Evolutionary conservation across 2,797 vertebrate genomes (phyloP).

Genomic region (Carapus acus): DNA sequence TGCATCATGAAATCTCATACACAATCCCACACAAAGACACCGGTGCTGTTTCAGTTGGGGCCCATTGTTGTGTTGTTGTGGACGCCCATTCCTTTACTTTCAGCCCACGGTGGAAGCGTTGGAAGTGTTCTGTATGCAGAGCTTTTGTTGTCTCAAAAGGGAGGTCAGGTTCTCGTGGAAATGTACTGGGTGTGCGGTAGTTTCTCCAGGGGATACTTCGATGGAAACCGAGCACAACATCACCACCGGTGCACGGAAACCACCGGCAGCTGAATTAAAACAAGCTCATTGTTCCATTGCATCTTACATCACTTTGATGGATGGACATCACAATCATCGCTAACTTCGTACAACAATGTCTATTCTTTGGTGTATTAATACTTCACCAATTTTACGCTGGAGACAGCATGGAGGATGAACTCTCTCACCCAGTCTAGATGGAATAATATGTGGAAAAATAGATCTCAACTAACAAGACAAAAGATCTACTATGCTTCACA

Average conservation of each 20-base stretch:
- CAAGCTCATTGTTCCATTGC: too few relatives aligned
- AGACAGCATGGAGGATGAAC: neutral
- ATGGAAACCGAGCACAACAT: conserved; percentile 24
- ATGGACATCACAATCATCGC: too few relatives aligned
- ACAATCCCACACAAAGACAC: conserved; percentile 46
- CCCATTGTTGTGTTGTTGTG: conserved; percentile 50
- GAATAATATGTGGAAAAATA: neutral
- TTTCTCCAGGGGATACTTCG: conserved; percentile 42
- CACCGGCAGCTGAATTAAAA: too few relatives aligned
- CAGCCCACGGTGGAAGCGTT: conserved; percentile 25
- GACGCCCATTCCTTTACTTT: conserved; percentile 48
- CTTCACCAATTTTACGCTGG: neutral
- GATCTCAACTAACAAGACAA: too few relatives aligned
- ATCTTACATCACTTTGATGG: too few relatives aligned
- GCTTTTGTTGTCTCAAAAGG: conserved; percentile 57
- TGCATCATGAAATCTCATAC: conserved; percentile 35
- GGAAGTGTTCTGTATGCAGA: conserved; percentile 51
- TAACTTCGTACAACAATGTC: too few relatives aligned
- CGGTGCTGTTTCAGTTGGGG: conserved; percentile 34
- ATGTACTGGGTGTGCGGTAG: conserved; percentile 48
- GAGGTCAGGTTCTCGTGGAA: conserved; percentile 66
- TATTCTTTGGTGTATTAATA: neutral
- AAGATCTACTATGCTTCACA: too few relatives aligned
- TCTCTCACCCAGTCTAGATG: neutral
- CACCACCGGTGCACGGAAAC: neutral